These are phyloP conservation scores for Acromyrmex heyeri DNA, from an alignment of 1,140 invertebrate genomes.

Conservation along the genomic window DNA sequence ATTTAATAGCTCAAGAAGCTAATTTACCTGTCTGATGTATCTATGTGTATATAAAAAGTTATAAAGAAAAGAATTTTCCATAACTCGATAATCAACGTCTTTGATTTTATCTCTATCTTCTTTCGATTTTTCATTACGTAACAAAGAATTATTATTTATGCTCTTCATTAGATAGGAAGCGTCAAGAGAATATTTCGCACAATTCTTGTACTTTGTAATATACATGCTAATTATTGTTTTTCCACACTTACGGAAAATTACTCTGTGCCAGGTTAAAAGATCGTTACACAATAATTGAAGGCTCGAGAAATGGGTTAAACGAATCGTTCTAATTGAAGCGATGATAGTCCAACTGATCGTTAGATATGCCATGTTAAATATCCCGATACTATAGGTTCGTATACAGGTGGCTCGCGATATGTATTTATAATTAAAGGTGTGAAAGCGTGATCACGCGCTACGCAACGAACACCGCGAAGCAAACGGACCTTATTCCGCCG, in stretches of 20 bases:
- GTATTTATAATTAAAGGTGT: constrained; percentile 56
- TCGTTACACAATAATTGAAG: constrained; percentile 26
- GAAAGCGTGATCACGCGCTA: constrained; percentile 41
- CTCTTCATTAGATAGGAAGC: not conserved
- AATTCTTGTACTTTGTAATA: not conserved
- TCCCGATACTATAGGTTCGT: not conserved
- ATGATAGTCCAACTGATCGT: constrained; percentile 32
- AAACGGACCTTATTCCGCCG: constrained; percentile 58
- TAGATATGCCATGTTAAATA: constrained; percentile 48
- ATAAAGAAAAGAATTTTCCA: not conserved
- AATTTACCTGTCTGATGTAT: not conserved
- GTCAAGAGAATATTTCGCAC: not conserved
- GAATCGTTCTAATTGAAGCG: constrained; percentile 15
- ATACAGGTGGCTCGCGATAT: not conserved
- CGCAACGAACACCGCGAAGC: constrained; percentile 24
- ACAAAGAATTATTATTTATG: not conserved
- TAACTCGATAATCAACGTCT: not conserved
- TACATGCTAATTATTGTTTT: not conserved
- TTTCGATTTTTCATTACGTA: not conserved
- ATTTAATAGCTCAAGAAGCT: constrained; percentile 11
- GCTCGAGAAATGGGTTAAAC: constrained; percentile 26
- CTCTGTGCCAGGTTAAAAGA: not conserved
- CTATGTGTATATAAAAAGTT: constrained; percentile 1
- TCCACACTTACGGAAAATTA: constrained; percentile 16
- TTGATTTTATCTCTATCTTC: not conserved